Conservation (phyloP, 2,888 invertebrate species). For the Athalia rosae region DNA sequence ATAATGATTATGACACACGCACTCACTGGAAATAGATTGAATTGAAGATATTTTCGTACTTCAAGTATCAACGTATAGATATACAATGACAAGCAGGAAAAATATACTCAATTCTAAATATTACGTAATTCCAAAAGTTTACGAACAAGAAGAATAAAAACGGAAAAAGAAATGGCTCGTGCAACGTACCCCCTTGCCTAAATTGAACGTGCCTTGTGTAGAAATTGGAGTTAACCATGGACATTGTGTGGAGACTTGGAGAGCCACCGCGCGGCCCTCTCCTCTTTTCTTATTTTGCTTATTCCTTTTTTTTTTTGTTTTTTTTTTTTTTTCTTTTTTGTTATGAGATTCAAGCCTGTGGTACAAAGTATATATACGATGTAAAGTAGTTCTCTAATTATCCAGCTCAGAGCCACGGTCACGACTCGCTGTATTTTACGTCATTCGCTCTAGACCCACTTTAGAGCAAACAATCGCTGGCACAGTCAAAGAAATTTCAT, state of each 20-base stretch:
- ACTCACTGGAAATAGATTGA: too few species aligned
- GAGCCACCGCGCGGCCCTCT: background rate
- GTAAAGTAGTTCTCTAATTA: conserved; percentile 40
- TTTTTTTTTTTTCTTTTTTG: background rate
- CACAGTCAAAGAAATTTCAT: background rate
- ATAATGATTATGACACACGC: too few species aligned
- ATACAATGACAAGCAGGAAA: too few species aligned
- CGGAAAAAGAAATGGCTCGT: background rate
- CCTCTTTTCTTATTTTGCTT: background rate
- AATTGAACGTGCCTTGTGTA: conserved; percentile 37
- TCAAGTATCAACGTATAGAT: too few species aligned
- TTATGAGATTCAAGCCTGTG: conserved; percentile 6
- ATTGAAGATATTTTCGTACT: too few species aligned
- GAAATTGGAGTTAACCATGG: conserved; percentile 16
- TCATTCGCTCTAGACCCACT: conserved; percentile 36
- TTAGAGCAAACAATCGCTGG: conserved; percentile 13
- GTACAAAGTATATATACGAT: background rate
- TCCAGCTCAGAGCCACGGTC: conserved; percentile 41
- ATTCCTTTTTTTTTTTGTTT: background rate
- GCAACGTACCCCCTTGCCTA: background rate
- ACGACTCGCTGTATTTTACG: conserved; percentile 15
- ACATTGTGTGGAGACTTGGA: conserved; percentile 18
- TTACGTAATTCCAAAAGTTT: background rate
- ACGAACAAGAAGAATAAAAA: background rate
- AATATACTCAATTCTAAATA: too few species aligned